Evolutionary conservation across 1,140 invertebrate species (phyloP).

Genomic region (Neodiprion fabricii): DNA sequence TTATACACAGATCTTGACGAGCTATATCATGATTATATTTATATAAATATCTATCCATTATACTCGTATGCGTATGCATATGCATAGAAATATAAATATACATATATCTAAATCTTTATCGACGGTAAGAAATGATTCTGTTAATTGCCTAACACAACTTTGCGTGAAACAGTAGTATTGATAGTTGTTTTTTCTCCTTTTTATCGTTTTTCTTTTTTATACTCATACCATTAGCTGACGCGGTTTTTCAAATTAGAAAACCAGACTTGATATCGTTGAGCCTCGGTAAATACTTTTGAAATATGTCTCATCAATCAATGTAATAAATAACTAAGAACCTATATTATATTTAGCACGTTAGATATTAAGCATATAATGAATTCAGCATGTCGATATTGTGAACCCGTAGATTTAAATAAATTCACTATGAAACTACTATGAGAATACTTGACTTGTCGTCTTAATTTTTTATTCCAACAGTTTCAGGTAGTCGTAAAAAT

Average conservation of each 20-base stretch:
- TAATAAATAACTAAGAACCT: neutral
- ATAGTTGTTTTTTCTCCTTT: too few relatives aligned
- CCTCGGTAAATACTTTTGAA: neutral
- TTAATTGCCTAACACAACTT: neutral
- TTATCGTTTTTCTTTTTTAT: neutral
- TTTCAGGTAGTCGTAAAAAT: too few relatives aligned
- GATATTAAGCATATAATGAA: conserved; percentile 28
- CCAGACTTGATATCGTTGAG: neutral
- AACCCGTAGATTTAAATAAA: conserved; percentile 49
- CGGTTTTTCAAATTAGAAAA: neutral
- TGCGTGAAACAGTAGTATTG: neutral
- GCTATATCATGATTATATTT: conserved; percentile 7
- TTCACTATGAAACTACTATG: conserved; percentile 36
- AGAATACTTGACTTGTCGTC: neutral
- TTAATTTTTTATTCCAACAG: too few relatives aligned
- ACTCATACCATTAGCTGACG: neutral
- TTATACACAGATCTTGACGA: neutral
- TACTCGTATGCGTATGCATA: neutral
- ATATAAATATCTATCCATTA: neutral
- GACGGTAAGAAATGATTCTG: neutral
- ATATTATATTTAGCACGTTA: neutral
- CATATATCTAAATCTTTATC: neutral
- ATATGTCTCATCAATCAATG: too few relatives aligned
- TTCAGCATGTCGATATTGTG: conserved; percentile 46
- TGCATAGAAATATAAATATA: conserved; percentile 9